phyloP scores from a whole-genome alignment of 2,888 invertebrate genomes.

The Anthrax anthrax region DNA sequence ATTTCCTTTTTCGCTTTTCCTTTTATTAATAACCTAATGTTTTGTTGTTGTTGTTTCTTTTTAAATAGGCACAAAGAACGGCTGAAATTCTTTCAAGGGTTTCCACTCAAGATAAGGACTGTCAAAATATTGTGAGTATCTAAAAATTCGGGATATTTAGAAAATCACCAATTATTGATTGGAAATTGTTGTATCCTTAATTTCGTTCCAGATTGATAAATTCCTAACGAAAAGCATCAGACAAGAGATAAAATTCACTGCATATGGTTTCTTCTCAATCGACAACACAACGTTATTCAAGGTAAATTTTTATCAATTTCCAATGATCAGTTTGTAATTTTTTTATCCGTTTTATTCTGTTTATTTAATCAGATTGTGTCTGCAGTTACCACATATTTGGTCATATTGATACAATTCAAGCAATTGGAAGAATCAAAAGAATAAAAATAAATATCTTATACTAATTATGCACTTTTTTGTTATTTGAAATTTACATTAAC shows the following conservation, averaged over 20 bases:
- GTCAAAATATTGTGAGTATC: slow-evolving; percentile 26
- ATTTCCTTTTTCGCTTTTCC: too few species aligned
- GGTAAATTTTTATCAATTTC: too few species aligned
- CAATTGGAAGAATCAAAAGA: slow-evolving; percentile 22
- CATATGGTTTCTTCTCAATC: slow-evolving; percentile 32
- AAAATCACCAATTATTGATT: too few species aligned
- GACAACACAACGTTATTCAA: slow-evolving; percentile 31
- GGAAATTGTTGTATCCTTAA: background rate
- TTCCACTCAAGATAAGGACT: slow-evolving; percentile 26
- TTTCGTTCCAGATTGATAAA: slow-evolving; percentile 25
- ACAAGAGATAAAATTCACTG: slow-evolving; percentile 30
- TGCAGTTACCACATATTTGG: slow-evolving; percentile 32
- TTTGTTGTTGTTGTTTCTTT: background rate
- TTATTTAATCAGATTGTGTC: slow-evolving; percentile 24
- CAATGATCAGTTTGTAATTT: background rate
- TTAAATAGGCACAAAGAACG: slow-evolving; percentile 25
- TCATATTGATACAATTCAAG: slow-evolving; percentile 32
- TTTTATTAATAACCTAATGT: too few species aligned
- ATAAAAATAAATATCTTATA: too few species aligned
- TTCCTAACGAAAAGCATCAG: slow-evolving; percentile 31
- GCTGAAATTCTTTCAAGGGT: slow-evolving; percentile 28
- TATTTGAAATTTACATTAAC: too few species aligned
- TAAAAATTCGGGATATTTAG: background rate
- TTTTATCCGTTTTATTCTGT: background rate
- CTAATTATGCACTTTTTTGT: too few species aligned